Evolutionary conservation across 2,113 vertebrate species (phyloP), one percentile per base, ranked within the genome.

Genomic region (Oreochromis tanganicae): DNA sequence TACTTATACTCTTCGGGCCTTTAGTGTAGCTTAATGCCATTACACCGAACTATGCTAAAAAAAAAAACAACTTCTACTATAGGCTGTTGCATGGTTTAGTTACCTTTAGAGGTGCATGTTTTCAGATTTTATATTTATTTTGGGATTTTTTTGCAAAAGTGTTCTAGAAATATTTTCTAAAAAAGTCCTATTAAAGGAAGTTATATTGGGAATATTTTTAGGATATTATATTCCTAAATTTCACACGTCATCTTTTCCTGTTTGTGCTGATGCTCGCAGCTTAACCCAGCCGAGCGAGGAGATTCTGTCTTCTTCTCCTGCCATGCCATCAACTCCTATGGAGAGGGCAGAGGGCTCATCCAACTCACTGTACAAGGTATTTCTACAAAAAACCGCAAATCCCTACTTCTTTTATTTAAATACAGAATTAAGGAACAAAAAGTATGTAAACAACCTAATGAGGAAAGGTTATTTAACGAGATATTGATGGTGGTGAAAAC

Each of bases 301-400:
- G 99, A 99, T 94, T 99, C 99, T 0, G 98, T 99, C 88, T 99
- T 99, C 96, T 99, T 99, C 96, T 99, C 98, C 88, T 99, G 99
- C 87, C 99, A 99, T 0, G 99, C 99, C 83, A 99, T 99, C 94
- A 99, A 99, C 95, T 99, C 99, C 0, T 99, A 99, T 0, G 99
- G 99, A 56, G 99, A 99, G 86, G 98, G 99, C 88, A 95, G 99
- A 84, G 99, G 99, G n/a, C 96, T 99, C 92, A 99, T 99, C 94
- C 98, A 99, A 87, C 97, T 99, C 95, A 99, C 99, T 0, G 99
- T 99, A 87, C 99, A 99, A 98, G 99, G 99, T 96, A 87, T 57
- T 50, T n/a, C 17, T n/a, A 27, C 14, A 48, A 50, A 59, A 19
- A 19, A 52, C 46, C 55, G 7, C 14, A 80, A 36, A 68, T n/a